Base-by-base conservation (phyloP, 2,113 vertebrate species). In the Chamaetylas fuelleborni region DNA sequence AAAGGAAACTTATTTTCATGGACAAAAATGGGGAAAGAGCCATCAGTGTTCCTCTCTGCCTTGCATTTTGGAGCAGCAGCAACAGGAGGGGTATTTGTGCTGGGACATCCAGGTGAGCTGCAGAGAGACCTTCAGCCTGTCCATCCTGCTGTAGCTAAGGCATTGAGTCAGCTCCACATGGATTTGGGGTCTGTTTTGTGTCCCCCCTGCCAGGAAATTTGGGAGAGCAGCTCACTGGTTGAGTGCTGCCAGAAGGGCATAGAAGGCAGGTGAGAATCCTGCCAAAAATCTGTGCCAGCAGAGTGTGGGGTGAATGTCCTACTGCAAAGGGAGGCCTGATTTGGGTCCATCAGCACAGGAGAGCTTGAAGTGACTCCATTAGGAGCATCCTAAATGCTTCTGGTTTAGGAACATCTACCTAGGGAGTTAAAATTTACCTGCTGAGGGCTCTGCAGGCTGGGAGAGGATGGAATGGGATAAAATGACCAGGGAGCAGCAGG, bases 1-100 rank as follows among this genome's bases (percentile, higher is more conserved):
- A 12, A 56, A 40, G 48, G 40, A 25, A 40, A 6, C 5, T 11
- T 11, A 3, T 62, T 47, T 62, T 40, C 16, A 14, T 2, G 7
- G 31, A 7, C 25, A 42, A 20, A 42, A 58, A 7, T 25, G 7
- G 3, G 8, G 42, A 25, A 25, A 22, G 71, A 58, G 24, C 23
- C 0, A 0, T 38, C 48, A 61, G 34, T 5, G 34, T 56, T 79
- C 34, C 4, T 1, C 40, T 48, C 25, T 71, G n/a, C 64, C 19
- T 34, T 31, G 16, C 11, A 29, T 42, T 48, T 47, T 62, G 48
- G 48, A 70, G 65, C 24, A 79, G 47, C 40, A 70, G 8, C n/a
- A n/a, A n/a, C n/a, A 62, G 74, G 34, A 79, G 48, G 57, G 29
- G 31, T 71, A 1, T 56, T 88, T 71, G 48, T 56, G 40, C 74